Conservation (phyloP, 2,888 invertebrate genomes). For the Spisula subtruncata region DNA sequence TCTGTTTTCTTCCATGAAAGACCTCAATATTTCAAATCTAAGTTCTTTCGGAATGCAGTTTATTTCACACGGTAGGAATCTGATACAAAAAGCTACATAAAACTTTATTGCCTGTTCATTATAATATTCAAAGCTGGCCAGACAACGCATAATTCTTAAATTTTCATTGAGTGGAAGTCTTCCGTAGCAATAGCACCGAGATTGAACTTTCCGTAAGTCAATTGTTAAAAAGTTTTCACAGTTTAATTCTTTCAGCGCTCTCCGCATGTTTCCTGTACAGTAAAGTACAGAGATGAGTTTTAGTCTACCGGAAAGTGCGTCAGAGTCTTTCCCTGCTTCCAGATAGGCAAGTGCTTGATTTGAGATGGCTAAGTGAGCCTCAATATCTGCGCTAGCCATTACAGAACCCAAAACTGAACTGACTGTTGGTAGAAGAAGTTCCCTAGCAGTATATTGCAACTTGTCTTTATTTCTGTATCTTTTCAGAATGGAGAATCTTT, state of each 20-base stretch:
- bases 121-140: neutral
- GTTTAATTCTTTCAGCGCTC: too few species aligned
- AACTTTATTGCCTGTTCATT: neutral
- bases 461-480: neutral
- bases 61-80: slow-evolving; percentile 21
- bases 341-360: neutral
- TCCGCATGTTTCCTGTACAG: too few species aligned
- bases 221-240: too few species aligned
- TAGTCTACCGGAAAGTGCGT: neutral
- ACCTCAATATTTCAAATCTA: slow-evolving; percentile 15
- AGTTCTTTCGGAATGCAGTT: slow-evolving; percentile 13
- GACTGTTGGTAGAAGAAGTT: neutral
- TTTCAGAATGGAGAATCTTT: neutral
- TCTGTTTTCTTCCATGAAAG: neutral
- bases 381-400: too few species aligned
- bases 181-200: neutral
- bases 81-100: neutral
- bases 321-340: neutral
- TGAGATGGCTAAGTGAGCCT: neutral
- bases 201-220: neutral
- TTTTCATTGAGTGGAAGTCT: too few species aligned
- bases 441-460: neutral
- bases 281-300: slow-evolving; percentile 11
- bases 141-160: too few species aligned
- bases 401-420: slow-evolving; percentile 5